These are phyloP conservation scores for Clarias fuscus DNA, from an alignment of 2,797 vertebrate species.

Conservation along the genomic window DNA sequence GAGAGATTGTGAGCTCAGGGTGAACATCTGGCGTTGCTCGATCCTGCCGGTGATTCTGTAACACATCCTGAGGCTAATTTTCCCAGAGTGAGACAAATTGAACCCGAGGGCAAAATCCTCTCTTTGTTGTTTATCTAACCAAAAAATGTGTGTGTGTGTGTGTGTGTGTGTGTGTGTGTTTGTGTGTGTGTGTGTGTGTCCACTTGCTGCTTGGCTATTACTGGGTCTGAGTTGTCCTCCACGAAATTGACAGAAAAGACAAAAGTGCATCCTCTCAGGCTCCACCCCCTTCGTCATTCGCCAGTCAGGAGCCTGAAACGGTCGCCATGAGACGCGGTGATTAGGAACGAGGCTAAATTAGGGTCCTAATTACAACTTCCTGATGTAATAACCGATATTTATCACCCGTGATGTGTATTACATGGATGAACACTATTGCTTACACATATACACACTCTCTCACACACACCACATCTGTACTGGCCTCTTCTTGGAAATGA, in stretches of 20 bases:
- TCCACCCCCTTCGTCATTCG: background rate
- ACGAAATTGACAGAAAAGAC: background rate
- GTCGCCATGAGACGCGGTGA: conserved; percentile 22
- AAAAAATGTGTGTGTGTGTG: conserved; percentile 47
- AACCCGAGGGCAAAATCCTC: conserved; percentile 43
- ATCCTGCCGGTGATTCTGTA: conserved; percentile 58
- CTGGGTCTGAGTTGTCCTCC: background rate
- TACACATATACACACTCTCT: background rate
- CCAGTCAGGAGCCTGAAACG: conserved; percentile 23
- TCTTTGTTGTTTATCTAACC: conserved; percentile 60
- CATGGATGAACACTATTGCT: background rate
- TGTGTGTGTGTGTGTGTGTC: conserved; percentile 17
- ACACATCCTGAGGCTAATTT: conserved; percentile 49
- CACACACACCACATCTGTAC: conserved; percentile 9
- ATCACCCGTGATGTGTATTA: background rate
- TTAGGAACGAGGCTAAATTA: conserved; percentile 69
- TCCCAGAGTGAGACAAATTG: conserved; percentile 45
- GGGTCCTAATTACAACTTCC: conserved; percentile 36
- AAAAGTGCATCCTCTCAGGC: background rate
- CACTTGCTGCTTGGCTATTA: background rate
- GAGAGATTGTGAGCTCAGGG: conserved; percentile 24
- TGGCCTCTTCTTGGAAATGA: background rate
- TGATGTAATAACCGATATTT: conserved; percentile 30
- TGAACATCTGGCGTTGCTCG: conserved; percentile 67
- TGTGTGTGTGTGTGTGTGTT: conserved; percentile 20